phyloP scores from a whole-genome alignment of 2,888 invertebrate genomes.

The Troides helena region DNA sequence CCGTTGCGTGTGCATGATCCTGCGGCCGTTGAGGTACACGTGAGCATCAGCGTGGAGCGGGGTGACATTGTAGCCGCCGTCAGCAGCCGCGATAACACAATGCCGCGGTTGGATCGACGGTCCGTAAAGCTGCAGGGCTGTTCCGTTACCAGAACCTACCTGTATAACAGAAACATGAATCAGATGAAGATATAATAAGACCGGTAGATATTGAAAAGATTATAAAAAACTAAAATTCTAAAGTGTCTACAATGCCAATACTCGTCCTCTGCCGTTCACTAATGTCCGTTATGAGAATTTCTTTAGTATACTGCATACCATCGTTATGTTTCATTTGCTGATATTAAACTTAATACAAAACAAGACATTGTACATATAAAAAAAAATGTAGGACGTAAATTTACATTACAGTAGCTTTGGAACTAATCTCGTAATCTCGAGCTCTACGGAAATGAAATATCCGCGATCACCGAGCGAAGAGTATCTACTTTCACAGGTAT shows the following conservation, averaged over 20 bases:
- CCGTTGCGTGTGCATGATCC: constrained; percentile 95
- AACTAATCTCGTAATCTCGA: constrained; percentile 12
- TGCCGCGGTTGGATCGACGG: constrained; percentile 96
- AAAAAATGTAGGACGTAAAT: too few relatives aligned
- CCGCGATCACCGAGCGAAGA: neutral
- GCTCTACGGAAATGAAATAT: constrained; percentile 20
- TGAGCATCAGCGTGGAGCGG: constrained; percentile 96
- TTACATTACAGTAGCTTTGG: neutral
- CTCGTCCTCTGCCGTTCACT: too few relatives aligned
- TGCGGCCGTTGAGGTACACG: constrained; percentile 95
- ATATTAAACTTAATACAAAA: too few relatives aligned
- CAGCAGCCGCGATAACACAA: constrained; percentile 95
- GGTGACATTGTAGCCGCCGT: constrained; percentile 95
- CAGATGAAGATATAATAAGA: too few relatives aligned
- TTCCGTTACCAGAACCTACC: constrained; percentile 90
- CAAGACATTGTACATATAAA: too few relatives aligned
- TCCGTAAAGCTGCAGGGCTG: constrained; percentile 89
- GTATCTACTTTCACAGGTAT: constrained; percentile 4
- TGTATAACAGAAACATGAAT: constrained; percentile 38
- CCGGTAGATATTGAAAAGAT: too few relatives aligned
- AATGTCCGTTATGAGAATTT: too few relatives aligned
- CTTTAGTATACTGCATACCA: too few relatives aligned
- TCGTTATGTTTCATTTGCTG: too few relatives aligned
- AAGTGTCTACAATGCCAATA: too few relatives aligned
- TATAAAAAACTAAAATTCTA: too few relatives aligned